Evolutionary conservation across 1,140 invertebrate species (phyloP), one percentile per base, ranked within the genome.

Genomic region (Chrysoperla carnea): DNA sequence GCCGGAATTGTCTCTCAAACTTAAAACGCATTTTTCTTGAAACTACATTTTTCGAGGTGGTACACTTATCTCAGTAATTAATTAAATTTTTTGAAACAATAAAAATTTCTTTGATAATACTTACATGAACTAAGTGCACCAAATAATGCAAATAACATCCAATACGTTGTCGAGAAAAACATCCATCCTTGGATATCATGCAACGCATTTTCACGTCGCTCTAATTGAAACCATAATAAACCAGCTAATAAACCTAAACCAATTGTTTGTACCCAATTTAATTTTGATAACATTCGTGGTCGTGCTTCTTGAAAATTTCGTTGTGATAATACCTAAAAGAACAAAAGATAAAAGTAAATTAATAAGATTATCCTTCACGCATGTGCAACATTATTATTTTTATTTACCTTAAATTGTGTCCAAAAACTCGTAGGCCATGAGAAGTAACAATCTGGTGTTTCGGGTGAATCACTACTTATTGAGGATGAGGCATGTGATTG

Each of bases 161-260:
- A 88, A 54, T 87, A 87, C 17, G 79, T 84, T 17, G 80, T 81
- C 14, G 81, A 82, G 63, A 86, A 87, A 56, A 87, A 87, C 76
- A 86, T 83, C 80, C 81, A 85, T 36, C 84, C 84, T 63, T 84
- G 79, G 28, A 87, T 76, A 59, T 89, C 83, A 44, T 79, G 73
- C 23, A 89, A 63, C 6, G 76, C 73, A 46, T 79, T 72, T 59
- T 89, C 85, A 6, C 67, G 75, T 27, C 82, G 62, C 3, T 80
- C 75, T 51, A 85, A 60, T 54, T 84, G 75, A 50, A 84, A 82
- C 84, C 84, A 88, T 9, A 88, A 64, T 6, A 84, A 66, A 6
- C 84, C 83, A 2, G 81, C 76, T 55, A 88, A 66, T 36, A 84
- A 48, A 1, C 76, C 81, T 38, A 88, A 58, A 0, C 74, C 75